Conservation (phyloP, 2,888 invertebrate genomes). For the Cheilosia vulpina region DNA sequence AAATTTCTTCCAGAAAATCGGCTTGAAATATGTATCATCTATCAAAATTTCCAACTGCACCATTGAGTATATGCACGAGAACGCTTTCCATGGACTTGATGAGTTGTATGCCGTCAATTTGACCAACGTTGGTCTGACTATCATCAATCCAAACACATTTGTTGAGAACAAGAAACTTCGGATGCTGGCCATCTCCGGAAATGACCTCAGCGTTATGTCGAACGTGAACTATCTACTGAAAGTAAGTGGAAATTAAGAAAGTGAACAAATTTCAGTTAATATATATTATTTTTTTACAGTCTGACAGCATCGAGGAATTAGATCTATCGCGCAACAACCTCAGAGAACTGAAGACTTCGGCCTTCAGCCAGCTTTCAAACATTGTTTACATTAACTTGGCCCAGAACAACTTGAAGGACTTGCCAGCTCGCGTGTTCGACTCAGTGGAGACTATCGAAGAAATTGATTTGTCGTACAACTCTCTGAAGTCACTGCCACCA, state of each 20-base stretch:
- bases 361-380: slow-evolving; percentile 87
- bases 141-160: slow-evolving; percentile 89
- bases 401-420: slow-evolving; percentile 87
- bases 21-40: slow-evolving; percentile 87
- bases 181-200: slow-evolving; percentile 87
- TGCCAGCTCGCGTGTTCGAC: slow-evolving; percentile 85
- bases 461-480: slow-evolving; percentile 89
- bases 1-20: slow-evolving; percentile 86
- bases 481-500: slow-evolving; percentile 86
- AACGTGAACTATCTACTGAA: slow-evolving; percentile 80
- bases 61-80: slow-evolving; percentile 87
- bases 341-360: slow-evolving; percentile 86
- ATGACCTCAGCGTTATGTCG: slow-evolving; percentile 85
- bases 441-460: slow-evolving; percentile 88
- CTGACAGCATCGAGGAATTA: slow-evolving; percentile 88
- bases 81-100: slow-evolving; percentile 88
- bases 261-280: not conserved
- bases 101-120: slow-evolving; percentile 89
- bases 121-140: slow-evolving; percentile 87
- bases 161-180: slow-evolving; percentile 87
- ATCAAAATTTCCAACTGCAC: slow-evolving; percentile 89
- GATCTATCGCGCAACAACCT: slow-evolving; percentile 89
- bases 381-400: slow-evolving; percentile 88
- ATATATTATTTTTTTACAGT: slow-evolving; percentile 75
- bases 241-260: slow-evolving; percentile 72